phyloP scores from a whole-genome alignment of 2,113 vertebrate genomes.

The Stegostoma tigrinum region DNA sequence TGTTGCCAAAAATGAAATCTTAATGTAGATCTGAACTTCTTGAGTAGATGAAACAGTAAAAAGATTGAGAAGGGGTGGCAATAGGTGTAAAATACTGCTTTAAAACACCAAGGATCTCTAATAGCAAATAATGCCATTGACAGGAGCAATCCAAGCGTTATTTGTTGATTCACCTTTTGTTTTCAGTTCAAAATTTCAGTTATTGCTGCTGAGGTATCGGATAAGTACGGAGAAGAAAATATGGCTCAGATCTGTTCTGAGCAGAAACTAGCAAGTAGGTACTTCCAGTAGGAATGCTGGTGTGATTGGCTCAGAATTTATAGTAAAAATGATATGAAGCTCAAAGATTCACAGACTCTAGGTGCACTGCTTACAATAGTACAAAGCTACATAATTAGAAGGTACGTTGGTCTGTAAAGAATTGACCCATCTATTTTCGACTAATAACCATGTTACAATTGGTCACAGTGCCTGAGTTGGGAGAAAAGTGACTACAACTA shows the following conservation, averaged over 20 bases:
- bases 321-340: background rate
- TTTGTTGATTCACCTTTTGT: too few relatives aligned
- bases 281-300: background rate
- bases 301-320: background rate
- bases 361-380: background rate
- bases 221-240: background rate
- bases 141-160: background rate
- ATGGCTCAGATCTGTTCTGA: background rate
- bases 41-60: conserved; percentile 22
- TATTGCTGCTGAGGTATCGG: background rate
- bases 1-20: conserved; percentile 17
- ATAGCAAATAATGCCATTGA: background rate
- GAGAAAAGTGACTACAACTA: background rate
- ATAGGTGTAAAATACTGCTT: background rate
- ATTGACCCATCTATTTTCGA: background rate
- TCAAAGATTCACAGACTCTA: background rate
- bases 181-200: background rate
- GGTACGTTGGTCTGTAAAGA: background rate
- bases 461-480: background rate
- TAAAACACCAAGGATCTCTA: background rate
- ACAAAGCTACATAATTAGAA: background rate
- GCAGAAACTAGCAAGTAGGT: background rate
- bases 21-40: conserved; percentile 10
- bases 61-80: background rate
- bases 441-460: background rate